A percentile compares a stretch with the other conserved stretches of the same genome.
These are phyloP conservation scores for Ctenomys sociabilis DNA, from an alignment of 2,113 vertebrate species.

Conservation along the genomic window DNA sequence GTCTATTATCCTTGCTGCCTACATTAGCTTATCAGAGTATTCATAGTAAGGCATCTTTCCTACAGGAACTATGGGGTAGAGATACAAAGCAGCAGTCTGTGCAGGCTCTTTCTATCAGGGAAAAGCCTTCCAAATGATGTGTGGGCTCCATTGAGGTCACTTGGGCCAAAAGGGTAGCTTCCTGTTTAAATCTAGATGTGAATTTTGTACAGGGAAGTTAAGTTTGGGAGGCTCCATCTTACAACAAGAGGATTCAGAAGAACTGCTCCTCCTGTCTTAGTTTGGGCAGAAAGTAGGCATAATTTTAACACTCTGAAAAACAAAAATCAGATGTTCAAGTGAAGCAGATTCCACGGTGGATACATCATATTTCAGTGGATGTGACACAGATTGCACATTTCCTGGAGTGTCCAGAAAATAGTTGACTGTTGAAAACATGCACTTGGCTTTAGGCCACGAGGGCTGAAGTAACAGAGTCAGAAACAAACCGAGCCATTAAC, in stretches of 20 bases:
- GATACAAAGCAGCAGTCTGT: not conserved
- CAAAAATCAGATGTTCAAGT: not conserved
- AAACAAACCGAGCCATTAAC: slow-evolving; percentile 27
- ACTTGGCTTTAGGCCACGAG: not conserved
- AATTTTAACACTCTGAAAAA: slow-evolving; percentile 17
- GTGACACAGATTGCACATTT: slow-evolving; percentile 49
- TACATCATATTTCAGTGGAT: not conserved
- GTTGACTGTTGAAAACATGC: slow-evolving; percentile 34
- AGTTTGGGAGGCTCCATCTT: not conserved
- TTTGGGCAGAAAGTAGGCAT: not conserved
- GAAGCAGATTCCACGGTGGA: slow-evolving; percentile 12
- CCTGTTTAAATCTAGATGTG: not conserved
- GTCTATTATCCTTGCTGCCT: slow-evolving; percentile 37
- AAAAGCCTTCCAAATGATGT: not conserved
- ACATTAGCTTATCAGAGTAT: slow-evolving; percentile 56
- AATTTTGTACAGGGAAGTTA: not conserved
- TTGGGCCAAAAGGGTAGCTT: not conserved
- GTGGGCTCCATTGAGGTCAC: not conserved
- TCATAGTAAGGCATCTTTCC: slow-evolving; percentile 46
- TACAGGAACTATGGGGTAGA: not conserved
- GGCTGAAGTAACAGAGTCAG: slow-evolving; percentile 40
- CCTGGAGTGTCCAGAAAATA: slow-evolving; percentile 51
- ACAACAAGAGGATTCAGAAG: not conserved
- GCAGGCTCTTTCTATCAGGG: not conserved
- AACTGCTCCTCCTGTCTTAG: not conserved